A percentile compares a stretch with the other conserved stretches of the same genome.
These are phyloP conservation scores for Ctenopoma multispine DNA, from an alignment of 2,797 vertebrate genomes.

Conservation along the genomic window DNA sequence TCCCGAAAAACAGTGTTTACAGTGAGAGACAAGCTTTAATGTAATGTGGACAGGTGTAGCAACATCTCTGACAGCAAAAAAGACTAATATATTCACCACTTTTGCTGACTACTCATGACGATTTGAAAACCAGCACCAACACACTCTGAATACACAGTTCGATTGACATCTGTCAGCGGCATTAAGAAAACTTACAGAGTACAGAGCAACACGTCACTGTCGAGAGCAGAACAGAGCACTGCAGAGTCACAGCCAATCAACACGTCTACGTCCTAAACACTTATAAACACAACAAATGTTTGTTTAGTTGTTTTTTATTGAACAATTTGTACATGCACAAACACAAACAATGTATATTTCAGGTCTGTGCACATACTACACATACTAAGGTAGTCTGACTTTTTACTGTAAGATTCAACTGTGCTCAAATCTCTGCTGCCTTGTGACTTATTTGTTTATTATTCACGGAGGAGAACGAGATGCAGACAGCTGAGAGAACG, in stretches of 20 bases:
- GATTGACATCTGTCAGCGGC: slow-evolving; percentile 20
- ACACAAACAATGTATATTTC: neutral
- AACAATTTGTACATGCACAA: neutral
- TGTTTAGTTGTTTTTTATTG: too few species aligned
- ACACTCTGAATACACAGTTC: slow-evolving; percentile 5
- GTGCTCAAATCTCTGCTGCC: neutral
- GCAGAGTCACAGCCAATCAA: slow-evolving; percentile 37
- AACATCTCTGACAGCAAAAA: neutral
- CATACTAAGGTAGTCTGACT: neutral
- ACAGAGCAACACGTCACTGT: neutral
- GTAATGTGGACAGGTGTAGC: neutral
- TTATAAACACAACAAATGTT: neutral
- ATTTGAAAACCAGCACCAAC: too few species aligned
- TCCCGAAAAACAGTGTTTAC: neutral
- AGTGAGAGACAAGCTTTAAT: neutral
- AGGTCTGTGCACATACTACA: neutral
- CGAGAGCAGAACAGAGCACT: neutral
- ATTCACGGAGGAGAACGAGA: slow-evolving; percentile 7
- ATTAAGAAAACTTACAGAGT: neutral
- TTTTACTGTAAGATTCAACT: neutral
- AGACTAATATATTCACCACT: neutral
- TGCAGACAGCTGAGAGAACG: slow-evolving; percentile 6
- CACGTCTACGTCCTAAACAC: too few species aligned
- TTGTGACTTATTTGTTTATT: slow-evolving; percentile 12
- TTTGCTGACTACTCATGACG: neutral